Base-by-base conservation (phyloP, 2,797 vertebrate species). In the Rhyacichthys aspro region DNA sequence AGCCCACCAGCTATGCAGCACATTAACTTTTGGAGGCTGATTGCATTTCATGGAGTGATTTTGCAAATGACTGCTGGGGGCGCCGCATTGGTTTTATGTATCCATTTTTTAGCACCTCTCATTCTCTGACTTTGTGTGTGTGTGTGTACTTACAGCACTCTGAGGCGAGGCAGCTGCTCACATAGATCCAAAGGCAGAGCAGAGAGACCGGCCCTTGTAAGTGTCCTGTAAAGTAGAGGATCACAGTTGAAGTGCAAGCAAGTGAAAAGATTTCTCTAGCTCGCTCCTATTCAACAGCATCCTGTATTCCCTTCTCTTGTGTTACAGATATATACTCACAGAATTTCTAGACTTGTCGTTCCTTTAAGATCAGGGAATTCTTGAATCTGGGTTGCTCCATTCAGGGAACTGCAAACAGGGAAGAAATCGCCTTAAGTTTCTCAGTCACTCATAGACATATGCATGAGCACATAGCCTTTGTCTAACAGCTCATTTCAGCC, bases 341-440 rank as follows among this genome's bases (percentile, higher is more conserved):
- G 86, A 81, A 95, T 93, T 93, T 97, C 94, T 83, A 98, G 91
- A 86, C 94, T 97, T 74, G 93, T 95, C 78, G 96, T 97, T 91
- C 95, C 96, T 90, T 95, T 96, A 38, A 97, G 93, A 85, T 97
- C 94, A 0, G 96, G 96, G 79, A 98, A 95, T 75, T 96, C 94
- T 84, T 83, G 92, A 84, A 96, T 95, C 84, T 95, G 94, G 0
- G 89, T 93, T 47, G 96, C 96, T 42, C 96, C 95, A 0, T 98
- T 97, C 71, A 98, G 90, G 0, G 96, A 98, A 69, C 96, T 98
- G 86, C 55, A 61, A 78, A 72, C 28, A 59, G 41, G 47, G 67
- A 58, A 55, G 70, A 69, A 82, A 63, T 61, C 78, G 67, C 78
- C 61, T 84, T 54, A 72, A 69, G 56, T 59, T 23, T 61, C 44